Evolutionary conservation across 2,797 vertebrate species (phyloP).

Genomic region (Lepidocolaptes lacrymiger): DNA sequence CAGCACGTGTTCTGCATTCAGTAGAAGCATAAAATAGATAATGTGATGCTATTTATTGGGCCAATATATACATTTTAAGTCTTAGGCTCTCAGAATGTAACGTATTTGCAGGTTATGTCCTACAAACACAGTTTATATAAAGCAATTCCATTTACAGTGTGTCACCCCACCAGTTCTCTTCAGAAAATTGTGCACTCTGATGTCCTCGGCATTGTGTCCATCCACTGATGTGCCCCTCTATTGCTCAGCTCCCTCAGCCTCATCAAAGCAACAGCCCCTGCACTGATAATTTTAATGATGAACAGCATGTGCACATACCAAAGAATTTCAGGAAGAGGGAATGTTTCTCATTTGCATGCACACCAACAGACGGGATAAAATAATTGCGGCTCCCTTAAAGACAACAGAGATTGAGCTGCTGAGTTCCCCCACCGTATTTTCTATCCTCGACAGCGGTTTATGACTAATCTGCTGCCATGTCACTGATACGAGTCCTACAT

Average conservation of each 20-base stretch:
- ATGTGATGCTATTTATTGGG: slow-evolving; percentile 53
- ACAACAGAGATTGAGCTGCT: not conserved
- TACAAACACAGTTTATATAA: not conserved
- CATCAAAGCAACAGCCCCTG: not conserved
- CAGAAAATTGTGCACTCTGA: not conserved
- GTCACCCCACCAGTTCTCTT: not conserved
- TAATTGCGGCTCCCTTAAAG: not conserved
- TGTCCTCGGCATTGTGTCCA: fast-evolving
- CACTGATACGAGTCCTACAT: not conserved
- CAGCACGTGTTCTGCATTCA: slow-evolving; percentile 65
- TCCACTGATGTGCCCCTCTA: not conserved
- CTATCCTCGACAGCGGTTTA: not conserved
- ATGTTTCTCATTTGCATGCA: not conserved
- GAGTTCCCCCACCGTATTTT: not conserved
- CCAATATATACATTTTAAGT: slow-evolving; percentile 47
- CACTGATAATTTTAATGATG: not conserved
- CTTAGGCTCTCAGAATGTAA: not conserved
- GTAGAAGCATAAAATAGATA: slow-evolving; percentile 34
- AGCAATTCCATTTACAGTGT: not conserved
- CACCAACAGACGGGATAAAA: not conserved
- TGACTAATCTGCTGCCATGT: not conserved
- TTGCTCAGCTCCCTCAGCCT: not conserved
- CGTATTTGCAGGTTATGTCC: not conserved
- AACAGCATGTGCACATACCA: not conserved
- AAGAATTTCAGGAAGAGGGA: not conserved